Percentiles rank a stretch among this genome's conserved stretches.
phyloP scores from a whole-genome alignment of 1,140 invertebrate genomes.

The Bombus impatiens region DNA sequence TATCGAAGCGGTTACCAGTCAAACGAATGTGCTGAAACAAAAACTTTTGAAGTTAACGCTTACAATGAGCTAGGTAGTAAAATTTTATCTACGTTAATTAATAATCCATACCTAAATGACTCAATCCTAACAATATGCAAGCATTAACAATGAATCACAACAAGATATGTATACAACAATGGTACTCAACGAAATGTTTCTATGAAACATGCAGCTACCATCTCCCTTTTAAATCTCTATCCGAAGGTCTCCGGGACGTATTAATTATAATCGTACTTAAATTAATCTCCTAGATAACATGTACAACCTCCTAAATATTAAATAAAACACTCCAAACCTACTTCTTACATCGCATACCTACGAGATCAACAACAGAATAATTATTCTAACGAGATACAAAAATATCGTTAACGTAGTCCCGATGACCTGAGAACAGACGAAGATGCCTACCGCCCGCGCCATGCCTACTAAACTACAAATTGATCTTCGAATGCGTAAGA shows the following conservation, averaged over 20 bases:
- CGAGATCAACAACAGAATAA: not conserved
- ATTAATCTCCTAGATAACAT: not conserved
- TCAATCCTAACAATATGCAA: slow-evolving; percentile 83
- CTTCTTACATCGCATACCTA: not conserved
- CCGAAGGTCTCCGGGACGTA: slow-evolving; percentile 63
- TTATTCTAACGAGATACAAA: slow-evolving; percentile 9
- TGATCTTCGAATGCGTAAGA: slow-evolving; percentile 56
- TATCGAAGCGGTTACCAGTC: slow-evolving; percentile 74
- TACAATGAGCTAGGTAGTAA: slow-evolving; percentile 78
- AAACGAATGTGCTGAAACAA: slow-evolving; percentile 81
- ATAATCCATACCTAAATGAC: slow-evolving; percentile 83
- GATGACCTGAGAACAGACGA: slow-evolving; percentile 66
- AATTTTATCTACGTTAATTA: slow-evolving; percentile 81
- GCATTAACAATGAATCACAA: slow-evolving; percentile 84
- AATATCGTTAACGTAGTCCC: slow-evolving; percentile 35
- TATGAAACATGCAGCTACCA: slow-evolving; percentile 80
- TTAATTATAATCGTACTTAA: not conserved
- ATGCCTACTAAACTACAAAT: slow-evolving; percentile 66
- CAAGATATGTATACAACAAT: slow-evolving; percentile 83
- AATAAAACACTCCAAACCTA: not conserved
- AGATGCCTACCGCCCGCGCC: slow-evolving; percentile 56
- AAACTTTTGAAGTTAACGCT: slow-evolving; percentile 77
- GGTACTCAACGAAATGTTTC: slow-evolving; percentile 80
- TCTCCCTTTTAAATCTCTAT: slow-evolving; percentile 78
- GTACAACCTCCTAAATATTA: not conserved